These are phyloP conservation scores for Varecia variegata DNA, from an alignment of 2,797 vertebrate genomes.

Conservation along the genomic window DNA sequence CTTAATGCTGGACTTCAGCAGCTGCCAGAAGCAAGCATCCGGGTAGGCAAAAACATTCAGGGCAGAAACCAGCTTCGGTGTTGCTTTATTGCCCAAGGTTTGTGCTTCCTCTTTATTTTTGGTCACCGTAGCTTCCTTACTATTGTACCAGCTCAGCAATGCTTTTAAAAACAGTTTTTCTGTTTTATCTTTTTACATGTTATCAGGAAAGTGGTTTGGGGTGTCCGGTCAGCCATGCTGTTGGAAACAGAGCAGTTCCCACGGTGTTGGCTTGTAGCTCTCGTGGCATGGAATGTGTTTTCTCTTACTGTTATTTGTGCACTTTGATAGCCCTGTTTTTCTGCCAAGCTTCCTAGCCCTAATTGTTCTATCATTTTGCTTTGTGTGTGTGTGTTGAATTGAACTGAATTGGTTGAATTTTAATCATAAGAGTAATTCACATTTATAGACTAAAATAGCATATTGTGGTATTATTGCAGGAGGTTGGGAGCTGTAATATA, in stretches of 20 bases:
- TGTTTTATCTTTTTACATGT: background rate
- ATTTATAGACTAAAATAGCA: background rate
- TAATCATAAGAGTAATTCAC: background rate
- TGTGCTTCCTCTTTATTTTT: background rate
- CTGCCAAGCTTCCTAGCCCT: background rate
- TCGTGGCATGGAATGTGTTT: background rate
- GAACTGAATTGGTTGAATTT: background rate
- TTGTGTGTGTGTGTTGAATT: background rate
- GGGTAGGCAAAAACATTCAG: background rate
- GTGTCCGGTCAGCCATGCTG: background rate
- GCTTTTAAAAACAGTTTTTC: background rate
- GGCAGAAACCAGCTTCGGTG: background rate
- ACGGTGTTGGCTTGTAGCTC: no score
- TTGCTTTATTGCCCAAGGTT: background rate
- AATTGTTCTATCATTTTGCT: background rate
- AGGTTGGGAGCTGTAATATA: constrained; percentile 53
- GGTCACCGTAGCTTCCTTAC: background rate
- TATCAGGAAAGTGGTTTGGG: no score
- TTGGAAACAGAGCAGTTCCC: background rate
- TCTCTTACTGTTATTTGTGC: background rate
- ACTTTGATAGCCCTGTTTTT: background rate
- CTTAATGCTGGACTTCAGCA: background rate
- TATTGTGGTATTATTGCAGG: constrained; percentile 15
- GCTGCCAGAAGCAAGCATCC: background rate
- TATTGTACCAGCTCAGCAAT: background rate